Conservation (phyloP, 2,113 vertebrate species). For the Clarias gariepinus region DNA sequence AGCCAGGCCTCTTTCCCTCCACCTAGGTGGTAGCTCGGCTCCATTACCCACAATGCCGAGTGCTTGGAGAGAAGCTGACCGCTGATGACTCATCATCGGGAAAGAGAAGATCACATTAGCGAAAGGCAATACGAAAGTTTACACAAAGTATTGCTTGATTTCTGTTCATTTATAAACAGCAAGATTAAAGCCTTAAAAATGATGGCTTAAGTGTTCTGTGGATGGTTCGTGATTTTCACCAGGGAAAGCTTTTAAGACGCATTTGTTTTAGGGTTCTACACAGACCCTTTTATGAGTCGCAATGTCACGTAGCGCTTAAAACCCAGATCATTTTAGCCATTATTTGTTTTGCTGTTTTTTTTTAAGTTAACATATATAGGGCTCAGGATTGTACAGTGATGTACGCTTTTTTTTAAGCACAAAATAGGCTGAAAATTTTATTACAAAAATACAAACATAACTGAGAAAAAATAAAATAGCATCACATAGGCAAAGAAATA, state of each 20-base stretch:
- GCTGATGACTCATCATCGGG: conserved; percentile 55
- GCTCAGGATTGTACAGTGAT: too few species aligned
- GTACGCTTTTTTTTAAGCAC: too few species aligned
- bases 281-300: not conserved
- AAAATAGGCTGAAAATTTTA: too few species aligned
- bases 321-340: too few species aligned
- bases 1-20: conserved; percentile 40
- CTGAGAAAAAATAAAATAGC: too few species aligned
- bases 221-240: not conserved
- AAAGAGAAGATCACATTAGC: conserved; percentile 55
- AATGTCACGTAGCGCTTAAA: not conserved
- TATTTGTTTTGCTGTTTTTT: too few species aligned
- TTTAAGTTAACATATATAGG: too few species aligned
- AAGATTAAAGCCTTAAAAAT: not conserved
- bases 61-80: conserved; percentile 36
- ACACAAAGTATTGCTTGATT: not conserved
- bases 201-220: not conserved
- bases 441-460: too few species aligned
- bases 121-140: not conserved
- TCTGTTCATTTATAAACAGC: not conserved
- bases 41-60: conserved; percentile 49
- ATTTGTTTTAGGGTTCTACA: not conserved
- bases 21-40: conserved; percentile 21
- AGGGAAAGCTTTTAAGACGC: not conserved
- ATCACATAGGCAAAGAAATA: too few species aligned